phyloP scores from a whole-genome alignment of 2,888 invertebrate genomes.

The Zaprionus obscuricornis region DNA sequence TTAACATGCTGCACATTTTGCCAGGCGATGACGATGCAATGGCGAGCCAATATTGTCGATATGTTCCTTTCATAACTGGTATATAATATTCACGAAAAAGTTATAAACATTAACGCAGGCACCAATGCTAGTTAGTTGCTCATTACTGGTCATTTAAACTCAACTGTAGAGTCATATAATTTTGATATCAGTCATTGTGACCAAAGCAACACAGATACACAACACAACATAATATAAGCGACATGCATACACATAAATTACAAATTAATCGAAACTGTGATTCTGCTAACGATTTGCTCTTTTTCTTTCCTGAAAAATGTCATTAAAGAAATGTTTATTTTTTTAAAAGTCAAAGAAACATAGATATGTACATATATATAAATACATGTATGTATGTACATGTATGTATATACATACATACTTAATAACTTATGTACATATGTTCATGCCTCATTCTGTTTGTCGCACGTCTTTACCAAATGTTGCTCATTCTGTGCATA shows the following conservation, averaged over 20 bases:
- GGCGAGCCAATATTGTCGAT: conserved; percentile 35
- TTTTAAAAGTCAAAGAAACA: too few relatives aligned
- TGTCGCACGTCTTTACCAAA: too few relatives aligned
- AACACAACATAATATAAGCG: too few relatives aligned
- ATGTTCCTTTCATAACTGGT: conserved; percentile 51
- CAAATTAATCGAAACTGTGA: conserved; percentile 32
- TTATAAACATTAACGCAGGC: conserved; percentile 50
- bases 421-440: too few relatives aligned
- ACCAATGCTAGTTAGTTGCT: conserved; percentile 50
- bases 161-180: conserved; percentile 32
- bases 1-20: conserved; percentile 27
- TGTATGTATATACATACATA: background rate
- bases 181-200: conserved; percentile 40
- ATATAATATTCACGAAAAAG: conserved; percentile 37
- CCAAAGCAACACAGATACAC: conserved; percentile 12
- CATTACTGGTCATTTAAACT: conserved; percentile 52
- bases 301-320: conserved; percentile 7
- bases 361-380: background rate
- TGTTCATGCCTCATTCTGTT: too few relatives aligned
- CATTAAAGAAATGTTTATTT: too few relatives aligned
- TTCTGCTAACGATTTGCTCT: conserved; percentile 11
- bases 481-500: too few relatives aligned
- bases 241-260: conserved; percentile 32
- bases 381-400: background rate
- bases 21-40: too few relatives aligned